Conservation (phyloP, 2,888 invertebrate genomes). For the Chorisops tibialis region DNA sequence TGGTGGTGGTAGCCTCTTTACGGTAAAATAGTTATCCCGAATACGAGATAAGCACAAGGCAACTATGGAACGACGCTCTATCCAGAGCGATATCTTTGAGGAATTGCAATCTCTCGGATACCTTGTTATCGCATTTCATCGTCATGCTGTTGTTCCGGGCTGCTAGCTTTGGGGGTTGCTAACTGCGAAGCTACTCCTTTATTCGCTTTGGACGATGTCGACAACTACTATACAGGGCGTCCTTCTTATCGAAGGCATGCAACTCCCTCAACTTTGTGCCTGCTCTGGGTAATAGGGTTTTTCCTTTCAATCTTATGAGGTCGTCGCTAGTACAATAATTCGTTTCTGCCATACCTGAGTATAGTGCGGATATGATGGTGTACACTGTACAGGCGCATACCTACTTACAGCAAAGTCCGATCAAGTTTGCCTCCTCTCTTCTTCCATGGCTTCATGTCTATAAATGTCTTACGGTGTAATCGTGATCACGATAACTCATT, state of each 20-base stretch:
- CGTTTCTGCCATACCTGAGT: not conserved
- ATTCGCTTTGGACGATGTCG: no score
- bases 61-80: no score
- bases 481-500: conserved; percentile 29
- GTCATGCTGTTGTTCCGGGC: conserved; percentile 4
- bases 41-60: no score
- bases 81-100: no score
- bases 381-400: not conserved
- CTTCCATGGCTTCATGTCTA: conserved; percentile 5
- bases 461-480: conserved; percentile 26
- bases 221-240: conserved; percentile 5
- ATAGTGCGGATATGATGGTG: not conserved
- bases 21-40: no score
- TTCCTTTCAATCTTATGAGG: not conserved
- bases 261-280: conserved; percentile 8
- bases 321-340: not conserved
- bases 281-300: conserved; percentile 19
- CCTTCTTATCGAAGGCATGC: conserved; percentile 27
- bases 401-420: not conserved
- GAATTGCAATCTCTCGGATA: conserved; percentile 6
- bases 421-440: not conserved
- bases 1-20: no score
- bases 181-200: no score
- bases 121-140: conserved; percentile 24
- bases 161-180: no score